These are phyloP conservation scores for Atopsyche davidsoni DNA, from an alignment of 1,140 invertebrate species.

Conservation along the genomic window DNA sequence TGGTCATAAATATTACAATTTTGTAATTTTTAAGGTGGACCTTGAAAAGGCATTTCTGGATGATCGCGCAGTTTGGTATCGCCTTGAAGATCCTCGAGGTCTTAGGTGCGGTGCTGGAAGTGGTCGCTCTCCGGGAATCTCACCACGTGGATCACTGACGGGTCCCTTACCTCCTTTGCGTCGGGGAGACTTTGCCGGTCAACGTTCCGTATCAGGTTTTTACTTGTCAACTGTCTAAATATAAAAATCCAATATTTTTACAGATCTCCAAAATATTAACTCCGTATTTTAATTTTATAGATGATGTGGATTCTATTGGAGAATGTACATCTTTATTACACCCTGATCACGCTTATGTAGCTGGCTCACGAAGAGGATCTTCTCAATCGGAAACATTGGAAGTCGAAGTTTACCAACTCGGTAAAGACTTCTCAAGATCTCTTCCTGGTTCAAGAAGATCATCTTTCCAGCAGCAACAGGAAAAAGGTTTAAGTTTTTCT, in stretches of 20 bases:
- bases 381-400: constrained; percentile 80
- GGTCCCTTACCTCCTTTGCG: constrained; percentile 55
- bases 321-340: constrained; percentile 68
- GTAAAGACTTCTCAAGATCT: constrained; percentile 77
- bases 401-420: constrained; percentile 77
- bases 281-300: constrained; percentile 35
- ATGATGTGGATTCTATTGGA: constrained; percentile 66
- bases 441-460: constrained; percentile 75
- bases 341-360: constrained; percentile 75
- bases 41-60: constrained; percentile 76
- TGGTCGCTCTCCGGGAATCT: constrained; percentile 65
- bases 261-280: not conserved
- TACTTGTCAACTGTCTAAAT: no score
- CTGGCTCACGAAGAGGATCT: constrained; percentile 69
- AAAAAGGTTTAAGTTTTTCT: constrained; percentile 36
- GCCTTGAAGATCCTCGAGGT: constrained; percentile 71
- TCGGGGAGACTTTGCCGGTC: constrained; percentile 57
- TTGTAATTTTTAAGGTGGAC: constrained; percentile 37
- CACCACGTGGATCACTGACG: constrained; percentile 71
- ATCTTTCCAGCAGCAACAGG: constrained; percentile 67
- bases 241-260: no score
- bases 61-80: constrained; percentile 81
- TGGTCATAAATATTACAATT: not conserved
- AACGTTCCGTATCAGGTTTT: constrained; percentile 60
- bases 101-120: constrained; percentile 47